Conservation (phyloP, 2,113 vertebrate species). For the Cololabis saira region DNA sequence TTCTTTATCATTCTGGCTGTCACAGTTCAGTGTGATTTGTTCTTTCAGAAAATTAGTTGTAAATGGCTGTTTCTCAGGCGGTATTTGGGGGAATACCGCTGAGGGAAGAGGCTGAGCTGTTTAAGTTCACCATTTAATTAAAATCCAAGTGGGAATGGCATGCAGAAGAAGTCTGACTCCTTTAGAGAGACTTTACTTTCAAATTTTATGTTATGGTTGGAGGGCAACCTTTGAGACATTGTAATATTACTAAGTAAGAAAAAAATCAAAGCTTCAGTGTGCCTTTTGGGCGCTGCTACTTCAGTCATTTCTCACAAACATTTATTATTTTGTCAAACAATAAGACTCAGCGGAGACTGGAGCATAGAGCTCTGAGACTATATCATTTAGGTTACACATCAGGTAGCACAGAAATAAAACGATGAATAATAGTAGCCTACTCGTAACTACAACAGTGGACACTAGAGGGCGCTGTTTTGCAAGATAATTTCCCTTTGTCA, state of each 20-base stretch:
- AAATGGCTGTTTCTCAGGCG: conserved; percentile 22
- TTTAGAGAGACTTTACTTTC: conserved; percentile 38
- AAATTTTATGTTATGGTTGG: conserved; percentile 45
- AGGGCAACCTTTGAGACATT: conserved; percentile 14
- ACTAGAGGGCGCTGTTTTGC: too few relatives aligned
- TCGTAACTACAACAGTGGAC: too few relatives aligned
- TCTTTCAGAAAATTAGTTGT: conserved; percentile 51
- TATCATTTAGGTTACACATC: not conserved
- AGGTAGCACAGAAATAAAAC: not conserved
- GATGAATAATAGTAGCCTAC: not conserved
- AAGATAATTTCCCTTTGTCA: too few relatives aligned
- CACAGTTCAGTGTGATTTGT: conserved; percentile 30
- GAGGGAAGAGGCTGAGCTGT: conserved; percentile 26
- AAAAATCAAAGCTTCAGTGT: conserved; percentile 9
- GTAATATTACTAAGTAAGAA: not conserved
- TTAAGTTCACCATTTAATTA: conserved; percentile 57
- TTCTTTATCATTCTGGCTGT: conserved; percentile 24
- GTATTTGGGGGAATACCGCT: conserved; percentile 6
- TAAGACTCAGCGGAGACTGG: not conserved
- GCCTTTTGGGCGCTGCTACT: not conserved
- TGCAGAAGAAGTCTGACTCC: conserved; percentile 47
- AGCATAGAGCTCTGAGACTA: too few relatives aligned
- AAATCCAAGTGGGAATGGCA: conserved; percentile 61
- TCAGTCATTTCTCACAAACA: conserved; percentile 6
- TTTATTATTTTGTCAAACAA: not conserved